These are phyloP conservation scores for Protaetia brevitarsis DNA, from an alignment of 1,140 invertebrate species.

Conservation along the genomic window DNA sequence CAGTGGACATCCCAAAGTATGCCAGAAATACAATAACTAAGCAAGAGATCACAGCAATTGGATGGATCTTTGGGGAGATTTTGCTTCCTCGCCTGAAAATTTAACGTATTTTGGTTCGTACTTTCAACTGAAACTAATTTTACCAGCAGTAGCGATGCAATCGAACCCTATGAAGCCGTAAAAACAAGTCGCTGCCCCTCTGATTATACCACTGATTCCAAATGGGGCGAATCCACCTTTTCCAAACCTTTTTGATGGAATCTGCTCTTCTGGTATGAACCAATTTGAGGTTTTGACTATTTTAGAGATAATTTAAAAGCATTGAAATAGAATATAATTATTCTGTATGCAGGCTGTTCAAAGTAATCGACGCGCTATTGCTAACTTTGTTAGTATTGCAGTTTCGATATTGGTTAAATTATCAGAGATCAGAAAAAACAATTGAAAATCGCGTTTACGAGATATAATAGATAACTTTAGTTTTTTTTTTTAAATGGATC, in stretches of 20 bases:
- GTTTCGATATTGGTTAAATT: no score
- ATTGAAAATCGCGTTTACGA: no score
- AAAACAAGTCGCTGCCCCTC: conserved; percentile 87
- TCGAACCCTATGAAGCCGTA: conserved; percentile 92
- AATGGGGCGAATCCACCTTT: conserved; percentile 79
- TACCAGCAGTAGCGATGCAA: conserved; percentile 75
- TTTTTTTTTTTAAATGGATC: no score
- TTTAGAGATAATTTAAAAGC: conserved; percentile 25
- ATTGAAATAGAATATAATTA: neutral
- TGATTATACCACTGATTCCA: conserved; percentile 73
- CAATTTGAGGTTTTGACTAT: conserved; percentile 64
- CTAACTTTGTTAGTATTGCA: no score
- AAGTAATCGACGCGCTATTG: no score
- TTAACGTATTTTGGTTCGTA: no score
- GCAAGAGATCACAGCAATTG: conserved; percentile 82
- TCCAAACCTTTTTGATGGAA: conserved; percentile 55
- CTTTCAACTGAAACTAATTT: neutral
- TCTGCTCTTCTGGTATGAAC: conserved; percentile 58
- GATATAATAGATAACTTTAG: no score
- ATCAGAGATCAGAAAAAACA: no score
- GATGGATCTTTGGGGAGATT: conserved; percentile 86
- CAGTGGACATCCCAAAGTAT: conserved; percentile 82
- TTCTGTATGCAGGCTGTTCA: neutral
- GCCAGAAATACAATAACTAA: conserved; percentile 79
- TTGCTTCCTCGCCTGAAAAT: conserved; percentile 72